phyloP scores from a whole-genome alignment of 1,140 invertebrate species.

The Heterodera carotae region DNA sequence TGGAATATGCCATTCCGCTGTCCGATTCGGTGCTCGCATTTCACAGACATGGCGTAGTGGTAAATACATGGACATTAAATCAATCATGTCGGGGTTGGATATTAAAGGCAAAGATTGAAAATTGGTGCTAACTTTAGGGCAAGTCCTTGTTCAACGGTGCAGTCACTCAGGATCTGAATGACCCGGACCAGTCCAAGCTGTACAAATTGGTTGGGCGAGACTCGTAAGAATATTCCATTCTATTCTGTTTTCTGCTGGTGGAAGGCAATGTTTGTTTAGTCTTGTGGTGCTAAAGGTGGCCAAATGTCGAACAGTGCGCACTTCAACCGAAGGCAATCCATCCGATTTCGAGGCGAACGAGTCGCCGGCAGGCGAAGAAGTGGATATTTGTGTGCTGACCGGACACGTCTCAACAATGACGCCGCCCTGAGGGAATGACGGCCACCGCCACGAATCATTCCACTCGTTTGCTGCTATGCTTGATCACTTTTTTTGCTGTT shows the following conservation, averaged over 20 bases:
- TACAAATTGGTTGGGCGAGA: conserved; percentile 48
- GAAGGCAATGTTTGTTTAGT: too few species aligned
- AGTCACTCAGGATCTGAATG: conserved; percentile 51
- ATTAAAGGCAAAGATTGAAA: background rate
- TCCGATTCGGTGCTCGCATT: conserved; percentile 55
- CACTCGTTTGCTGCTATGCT: background rate
- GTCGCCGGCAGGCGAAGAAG: conserved; percentile 8
- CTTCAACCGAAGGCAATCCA: background rate
- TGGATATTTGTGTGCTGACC: conserved; percentile 45
- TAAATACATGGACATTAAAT: background rate
- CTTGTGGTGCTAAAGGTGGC: conserved; percentile 33
- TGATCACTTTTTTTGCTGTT: background rate
- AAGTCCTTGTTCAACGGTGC: conserved; percentile 49
- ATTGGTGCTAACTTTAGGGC: conserved; percentile 33
- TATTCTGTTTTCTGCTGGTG: too few species aligned
- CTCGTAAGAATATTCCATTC: conserved; percentile 41
- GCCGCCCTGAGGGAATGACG: conserved; percentile 18
- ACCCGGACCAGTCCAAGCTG: conserved; percentile 39
- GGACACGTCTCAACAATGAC: conserved; percentile 49
- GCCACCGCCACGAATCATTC: background rate
- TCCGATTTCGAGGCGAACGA: background rate
- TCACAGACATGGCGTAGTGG: conserved; percentile 47
- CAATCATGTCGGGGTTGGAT: background rate
- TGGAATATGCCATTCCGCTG: conserved; percentile 45
- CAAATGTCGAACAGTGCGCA: background rate